These are phyloP conservation scores for Agapostemon virescens DNA, from an alignment of 2,888 invertebrate species.

Conservation along the genomic window DNA sequence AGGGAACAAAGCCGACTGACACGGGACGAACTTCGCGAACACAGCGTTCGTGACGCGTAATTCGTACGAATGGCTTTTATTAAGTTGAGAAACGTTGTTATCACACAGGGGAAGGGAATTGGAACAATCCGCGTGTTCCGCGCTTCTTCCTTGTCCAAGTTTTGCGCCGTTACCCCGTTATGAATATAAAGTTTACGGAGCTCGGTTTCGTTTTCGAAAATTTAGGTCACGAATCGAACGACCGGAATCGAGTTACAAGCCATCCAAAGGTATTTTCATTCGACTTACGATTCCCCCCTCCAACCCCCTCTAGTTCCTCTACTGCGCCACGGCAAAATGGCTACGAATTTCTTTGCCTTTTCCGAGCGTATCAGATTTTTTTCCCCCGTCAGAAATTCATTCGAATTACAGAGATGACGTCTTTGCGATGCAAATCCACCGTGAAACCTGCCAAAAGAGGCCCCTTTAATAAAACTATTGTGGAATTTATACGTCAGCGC, in stretches of 20 bases:
- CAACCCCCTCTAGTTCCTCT: neutral
- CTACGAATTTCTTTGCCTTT: neutral
- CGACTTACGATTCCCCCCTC: neutral
- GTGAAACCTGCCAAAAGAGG: neutral
- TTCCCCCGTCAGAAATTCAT: neutral
- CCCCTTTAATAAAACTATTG: neutral
- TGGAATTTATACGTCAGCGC: neutral
- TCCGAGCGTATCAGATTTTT: neutral
- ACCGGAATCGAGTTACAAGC: conserved; percentile 22
- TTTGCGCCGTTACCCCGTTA: conserved; percentile 15
- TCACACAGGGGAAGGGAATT: conserved; percentile 19
- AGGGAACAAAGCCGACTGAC: neutral
- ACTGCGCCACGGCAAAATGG: neutral
- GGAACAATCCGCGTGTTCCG: conserved; percentile 28
- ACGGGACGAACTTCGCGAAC: neutral
- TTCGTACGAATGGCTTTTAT: conserved; percentile 31
- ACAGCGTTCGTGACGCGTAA: conserved; percentile 10
- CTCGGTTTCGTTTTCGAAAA: conserved; percentile 21
- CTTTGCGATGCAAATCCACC: neutral
- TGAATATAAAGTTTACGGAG: conserved; percentile 37
- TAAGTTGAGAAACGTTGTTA: conserved; percentile 39
- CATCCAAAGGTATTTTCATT: conserved; percentile 19
- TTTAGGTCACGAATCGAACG: conserved; percentile 36
- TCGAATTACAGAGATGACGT: neutral
- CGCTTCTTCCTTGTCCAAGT: conserved; percentile 20